Evolutionary conservation across 2,888 invertebrate species (phyloP).

Genomic region (Caenorhabditis sp.): DNA sequence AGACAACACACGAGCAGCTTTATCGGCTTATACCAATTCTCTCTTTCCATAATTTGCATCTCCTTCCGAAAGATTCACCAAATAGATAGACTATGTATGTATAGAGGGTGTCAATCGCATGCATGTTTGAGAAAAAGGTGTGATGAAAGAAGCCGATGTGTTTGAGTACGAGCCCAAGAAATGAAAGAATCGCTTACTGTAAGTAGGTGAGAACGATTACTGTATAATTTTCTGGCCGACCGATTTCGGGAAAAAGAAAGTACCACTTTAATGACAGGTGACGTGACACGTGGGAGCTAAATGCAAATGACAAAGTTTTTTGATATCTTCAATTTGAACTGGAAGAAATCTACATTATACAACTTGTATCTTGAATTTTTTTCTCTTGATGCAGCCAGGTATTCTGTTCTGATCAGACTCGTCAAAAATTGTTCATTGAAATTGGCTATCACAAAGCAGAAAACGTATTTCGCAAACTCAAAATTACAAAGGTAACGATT

Average conservation of each 20-base stretch:
- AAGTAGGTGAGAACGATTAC: constrained; percentile 46
- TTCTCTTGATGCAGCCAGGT: too few relatives aligned
- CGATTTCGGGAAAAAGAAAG: background rate
- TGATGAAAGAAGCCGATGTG: constrained; percentile 30
- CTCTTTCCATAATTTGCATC: constrained; percentile 25
- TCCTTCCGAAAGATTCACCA: background rate
- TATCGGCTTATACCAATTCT: constrained; percentile 46
- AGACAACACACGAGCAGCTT: constrained; percentile 44
- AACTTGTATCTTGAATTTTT: too few relatives aligned
- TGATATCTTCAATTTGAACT: too few relatives aligned
- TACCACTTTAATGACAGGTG: background rate
- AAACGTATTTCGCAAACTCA: too few relatives aligned
- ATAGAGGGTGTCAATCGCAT: constrained; percentile 25
- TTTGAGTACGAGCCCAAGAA: constrained; percentile 14
- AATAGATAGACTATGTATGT: background rate
- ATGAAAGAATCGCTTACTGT: constrained; percentile 32
- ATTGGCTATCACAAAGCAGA: too few relatives aligned
- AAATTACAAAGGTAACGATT: too few relatives aligned
- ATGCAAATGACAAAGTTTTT: too few relatives aligned
- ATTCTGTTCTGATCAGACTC: too few relatives aligned
- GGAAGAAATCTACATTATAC: too few relatives aligned
- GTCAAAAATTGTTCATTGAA: too few relatives aligned
- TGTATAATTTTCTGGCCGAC: background rate
- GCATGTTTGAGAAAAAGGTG: constrained; percentile 15
- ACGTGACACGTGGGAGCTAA: too few relatives aligned